Evolutionary conservation across 2,113 vertebrate genomes (phyloP).

Genomic region (Uropsilus gracilis): DNA sequence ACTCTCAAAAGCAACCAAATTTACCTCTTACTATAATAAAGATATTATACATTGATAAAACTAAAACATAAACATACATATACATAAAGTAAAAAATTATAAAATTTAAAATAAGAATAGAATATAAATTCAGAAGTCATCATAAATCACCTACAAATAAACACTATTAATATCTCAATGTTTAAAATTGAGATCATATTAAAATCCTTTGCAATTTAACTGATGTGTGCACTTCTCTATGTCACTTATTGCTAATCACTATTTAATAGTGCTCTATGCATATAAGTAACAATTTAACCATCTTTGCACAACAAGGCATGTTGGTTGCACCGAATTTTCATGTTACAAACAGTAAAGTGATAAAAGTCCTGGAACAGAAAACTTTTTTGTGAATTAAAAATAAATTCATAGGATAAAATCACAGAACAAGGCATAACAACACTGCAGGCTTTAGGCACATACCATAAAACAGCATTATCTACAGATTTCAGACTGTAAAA

Average conservation of each 20-base stretch:
- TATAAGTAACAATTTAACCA: background rate
- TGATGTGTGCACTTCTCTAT: background rate
- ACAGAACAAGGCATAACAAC: background rate
- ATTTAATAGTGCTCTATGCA: background rate
- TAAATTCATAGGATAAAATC: background rate
- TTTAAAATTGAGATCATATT: background rate
- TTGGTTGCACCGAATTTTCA: background rate
- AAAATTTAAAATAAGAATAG: conserved; percentile 1
- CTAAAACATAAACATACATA: background rate
- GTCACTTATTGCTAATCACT: background rate
- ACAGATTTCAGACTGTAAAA: background rate
- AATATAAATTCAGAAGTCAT: background rate
- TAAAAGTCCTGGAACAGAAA: background rate
- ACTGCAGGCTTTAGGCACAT: background rate
- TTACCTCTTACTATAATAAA: background rate
- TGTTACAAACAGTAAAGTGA: background rate
- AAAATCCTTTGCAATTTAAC: background rate
- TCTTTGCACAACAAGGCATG: background rate
- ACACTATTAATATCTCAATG: background rate
- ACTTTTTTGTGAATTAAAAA: background rate
- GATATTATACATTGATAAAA: background rate
- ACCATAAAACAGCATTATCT: background rate
- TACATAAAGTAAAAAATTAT: background rate
- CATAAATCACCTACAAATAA: background rate
- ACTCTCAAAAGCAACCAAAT: conserved; percentile 6